These are phyloP conservation scores for Drosophila austrosaltans DNA, from an alignment of 2,888 invertebrate species.

Conservation along the genomic window DNA sequence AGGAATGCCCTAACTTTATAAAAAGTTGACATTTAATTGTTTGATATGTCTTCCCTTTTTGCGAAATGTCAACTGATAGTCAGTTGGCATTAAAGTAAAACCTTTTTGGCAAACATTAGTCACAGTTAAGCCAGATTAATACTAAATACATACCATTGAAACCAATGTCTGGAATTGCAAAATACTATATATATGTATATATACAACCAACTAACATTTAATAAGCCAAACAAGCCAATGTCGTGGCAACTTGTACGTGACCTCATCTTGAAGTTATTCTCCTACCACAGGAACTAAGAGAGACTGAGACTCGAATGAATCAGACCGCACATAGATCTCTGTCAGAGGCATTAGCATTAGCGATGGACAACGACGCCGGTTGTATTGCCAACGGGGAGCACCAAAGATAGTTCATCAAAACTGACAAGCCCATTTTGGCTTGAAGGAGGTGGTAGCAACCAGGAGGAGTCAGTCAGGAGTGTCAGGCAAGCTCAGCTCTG, in stretches of 20 bases:
- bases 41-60: neutral
- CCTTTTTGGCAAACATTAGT: conserved; percentile 59
- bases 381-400: conserved; percentile 23
- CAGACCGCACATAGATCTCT: conserved; percentile 75
- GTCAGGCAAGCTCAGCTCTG: conserved; percentile 18
- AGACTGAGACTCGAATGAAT: conserved; percentile 60
- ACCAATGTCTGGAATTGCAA: conserved; percentile 34
- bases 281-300: conserved; percentile 20
- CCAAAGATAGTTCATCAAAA: conserved; percentile 75
- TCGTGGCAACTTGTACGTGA: conserved; percentile 64
- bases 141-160: conserved; percentile 46
- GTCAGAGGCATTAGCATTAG: conserved; percentile 72
- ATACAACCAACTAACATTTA: conserved; percentile 61
- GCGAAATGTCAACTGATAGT: neutral
- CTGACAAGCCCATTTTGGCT: conserved; percentile 71
- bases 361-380: conserved; percentile 36
- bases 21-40: neutral
- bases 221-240: conserved; percentile 68
- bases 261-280: conserved; percentile 51
- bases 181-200: neutral
- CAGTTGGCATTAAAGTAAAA: conserved; percentile 18
- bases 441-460: conserved; percentile 20
- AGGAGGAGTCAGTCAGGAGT: conserved; percentile 7
- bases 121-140: conserved; percentile 71
- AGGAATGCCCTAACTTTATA: neutral